A percentile compares a stretch with the other conserved stretches of the same genome.
These are phyloP conservation scores for Magallana angulata DNA, from an alignment of 1,140 invertebrate species.

Conservation along the genomic window DNA sequence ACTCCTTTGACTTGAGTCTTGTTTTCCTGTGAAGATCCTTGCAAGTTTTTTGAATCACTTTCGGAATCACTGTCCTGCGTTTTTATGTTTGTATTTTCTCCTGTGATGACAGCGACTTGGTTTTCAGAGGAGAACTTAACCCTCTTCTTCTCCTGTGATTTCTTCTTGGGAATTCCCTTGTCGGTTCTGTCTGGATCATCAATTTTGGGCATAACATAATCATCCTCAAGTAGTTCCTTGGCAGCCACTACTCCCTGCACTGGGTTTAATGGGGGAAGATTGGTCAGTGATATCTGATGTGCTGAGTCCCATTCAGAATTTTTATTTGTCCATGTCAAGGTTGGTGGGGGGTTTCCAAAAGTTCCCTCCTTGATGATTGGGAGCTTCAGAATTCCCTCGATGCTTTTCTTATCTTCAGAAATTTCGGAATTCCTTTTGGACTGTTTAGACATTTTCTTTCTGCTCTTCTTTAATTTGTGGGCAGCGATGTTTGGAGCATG, in stretches of 20 bases:
- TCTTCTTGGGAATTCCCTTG: background rate
- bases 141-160: conserved; percentile 47
- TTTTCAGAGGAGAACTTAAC: conserved; percentile 53
- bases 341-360: background rate
- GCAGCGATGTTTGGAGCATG: conserved; percentile 61
- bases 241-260: conserved; percentile 48
- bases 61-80: background rate
- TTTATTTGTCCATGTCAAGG: conserved; percentile 2
- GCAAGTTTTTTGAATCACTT: conserved; percentile 51
- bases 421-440: conserved; percentile 38
- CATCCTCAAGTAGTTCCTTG: conserved; percentile 29
- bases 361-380: conserved; percentile 38
- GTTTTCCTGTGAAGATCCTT: background rate
- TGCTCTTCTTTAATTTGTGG: conserved; percentile 52
- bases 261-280: conserved; percentile 49
- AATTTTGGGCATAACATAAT: conserved; percentile 54
- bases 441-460: conserved; percentile 39
- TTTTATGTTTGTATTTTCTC: background rate
- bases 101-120: conserved; percentile 21
- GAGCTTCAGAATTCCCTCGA: conserved; percentile 53
- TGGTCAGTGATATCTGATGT: conserved; percentile 48
- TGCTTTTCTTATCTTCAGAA: background rate
- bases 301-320: conserved; percentile 53
- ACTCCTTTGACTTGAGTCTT: background rate
- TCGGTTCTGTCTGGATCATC: conserved; percentile 44